Percentiles rank a stretch among this genome's conserved stretches.
Evolutionary conservation across 2,113 vertebrate species (phyloP).

Genomic region (Pseudorhombus dupliciocellatus): DNA sequence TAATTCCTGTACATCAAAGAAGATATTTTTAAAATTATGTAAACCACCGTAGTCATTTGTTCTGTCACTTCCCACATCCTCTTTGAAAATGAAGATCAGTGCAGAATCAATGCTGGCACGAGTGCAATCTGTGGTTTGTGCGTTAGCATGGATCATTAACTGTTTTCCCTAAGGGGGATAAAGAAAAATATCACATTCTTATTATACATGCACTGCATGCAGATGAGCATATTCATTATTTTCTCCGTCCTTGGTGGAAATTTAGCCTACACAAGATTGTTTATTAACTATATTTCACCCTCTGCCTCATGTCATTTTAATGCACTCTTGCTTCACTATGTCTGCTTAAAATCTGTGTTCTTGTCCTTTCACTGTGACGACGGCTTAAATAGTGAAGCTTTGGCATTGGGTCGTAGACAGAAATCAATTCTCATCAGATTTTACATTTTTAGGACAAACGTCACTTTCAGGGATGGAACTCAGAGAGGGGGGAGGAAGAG

Average conservation of each 20-base stretch:
- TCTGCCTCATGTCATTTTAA: constrained; percentile 4
- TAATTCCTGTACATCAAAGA: background rate
- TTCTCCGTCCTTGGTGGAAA: constrained; percentile 9
- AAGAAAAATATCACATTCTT: constrained; percentile 33
- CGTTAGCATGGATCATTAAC: constrained; percentile 51
- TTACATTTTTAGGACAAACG: background rate
- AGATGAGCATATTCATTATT: constrained; percentile 24
- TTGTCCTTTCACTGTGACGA: background rate
- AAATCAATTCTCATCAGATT: constrained; percentile 3
- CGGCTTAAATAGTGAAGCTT: constrained; percentile 1
- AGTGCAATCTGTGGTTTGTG: constrained; percentile 36
- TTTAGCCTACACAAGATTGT: constrained; percentile 1
- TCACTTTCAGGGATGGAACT: constrained; percentile 4
- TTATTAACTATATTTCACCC: constrained; percentile 16
- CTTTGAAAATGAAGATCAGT: constrained; percentile 23
- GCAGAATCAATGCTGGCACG: constrained; percentile 16
- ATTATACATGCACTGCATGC: constrained; percentile 12
- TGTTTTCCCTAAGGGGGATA: constrained; percentile 29
- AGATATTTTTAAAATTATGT: constrained; percentile 4
- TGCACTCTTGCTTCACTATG: background rate
- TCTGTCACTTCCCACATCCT: constrained; percentile 10
- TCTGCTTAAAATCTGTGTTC: constrained; percentile 4
- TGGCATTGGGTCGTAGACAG: background rate
- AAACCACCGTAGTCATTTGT: background rate
- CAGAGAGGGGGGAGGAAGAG: background rate